Evolutionary conservation across 2,797 vertebrate species (phyloP), one percentile per base, ranked within the genome.

Genomic region (Acomys russatus): DNA sequence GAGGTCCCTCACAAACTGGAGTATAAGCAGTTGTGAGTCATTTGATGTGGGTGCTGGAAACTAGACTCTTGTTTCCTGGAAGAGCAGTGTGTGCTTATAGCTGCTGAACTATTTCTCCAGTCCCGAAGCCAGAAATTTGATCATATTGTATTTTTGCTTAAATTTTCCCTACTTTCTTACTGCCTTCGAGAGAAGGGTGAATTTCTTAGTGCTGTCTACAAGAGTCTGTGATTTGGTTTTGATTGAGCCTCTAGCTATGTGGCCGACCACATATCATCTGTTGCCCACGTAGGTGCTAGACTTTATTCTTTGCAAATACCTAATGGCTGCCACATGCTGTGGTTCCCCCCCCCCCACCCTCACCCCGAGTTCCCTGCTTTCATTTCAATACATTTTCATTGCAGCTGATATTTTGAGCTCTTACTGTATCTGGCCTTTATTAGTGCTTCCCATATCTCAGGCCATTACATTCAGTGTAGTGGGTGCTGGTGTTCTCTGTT

Each of bases 351-450:
- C n/a, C n/a, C n/a, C n/a, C n/a, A n/a, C n/a, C n/a, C n/a, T n/a
- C n/a, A n/a, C n/a, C n/a, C 35, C 49, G 9, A 35, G 22, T 87
- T 44, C 61, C 28, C 89, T 59, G 7, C 44, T 95, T 84, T 77
- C 14, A 28, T 25, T 85, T 66, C 35, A 77, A 76, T n/a, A 9
- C 17, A 23, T 18, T 90, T 80, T 64, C 59, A n/a, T 70, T 86
- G 88, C 49, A 54, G 28, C 23, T 91, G n/a, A 64, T 84, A 94
- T 74, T 96, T 74, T 87, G 80, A 92, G 51, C 3, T 80, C 54
- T 88, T 68, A 56, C 56, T 64, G 9, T 59, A 66, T 5, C 49
- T 79, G 59, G 6, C 11, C 74, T 38, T 54, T 88, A 63, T 20
- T 91, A 91, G 91, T 44, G 28, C 9, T 54, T 87, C 88, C 20